phyloP scores from a whole-genome alignment of 30 jellyfish, hydroid and myxozoan genomes.

The Nemopilema nomurai region DNA sequence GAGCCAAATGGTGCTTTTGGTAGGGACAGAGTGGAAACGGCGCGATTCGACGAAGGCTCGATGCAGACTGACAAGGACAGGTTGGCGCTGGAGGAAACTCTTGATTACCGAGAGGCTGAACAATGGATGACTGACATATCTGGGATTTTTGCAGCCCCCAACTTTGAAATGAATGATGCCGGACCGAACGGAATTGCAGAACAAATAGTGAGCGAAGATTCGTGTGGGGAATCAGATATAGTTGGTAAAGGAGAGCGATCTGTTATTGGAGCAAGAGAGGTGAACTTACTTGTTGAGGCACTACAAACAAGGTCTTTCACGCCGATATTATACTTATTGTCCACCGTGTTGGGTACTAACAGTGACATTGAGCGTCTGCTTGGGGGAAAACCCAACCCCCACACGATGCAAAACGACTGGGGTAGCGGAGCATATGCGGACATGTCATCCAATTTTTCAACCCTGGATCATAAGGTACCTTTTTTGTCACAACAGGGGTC shows the following conservation, averaged over 20 bases:
- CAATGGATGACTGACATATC: not conserved
- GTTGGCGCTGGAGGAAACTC: not conserved
- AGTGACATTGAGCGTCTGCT: not conserved
- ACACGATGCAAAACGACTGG: not conserved
- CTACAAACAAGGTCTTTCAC: conserved; percentile 46
- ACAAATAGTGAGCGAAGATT: not conserved
- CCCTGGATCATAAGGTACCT: not conserved
- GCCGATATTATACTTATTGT: conserved; percentile 38
- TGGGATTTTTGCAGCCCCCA: not conserved
- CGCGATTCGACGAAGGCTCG: not conserved
- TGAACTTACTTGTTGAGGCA: conserved; percentile 49
- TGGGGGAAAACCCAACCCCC: conserved; percentile 8
- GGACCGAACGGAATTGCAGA: not conserved
- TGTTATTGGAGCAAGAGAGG: not conserved
- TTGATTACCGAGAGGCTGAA: not conserved
- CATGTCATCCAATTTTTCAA: not conserved
- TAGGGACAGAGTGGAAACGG: no score
- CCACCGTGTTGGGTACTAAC: conserved; percentile 16
- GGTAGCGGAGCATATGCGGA: not conserved
- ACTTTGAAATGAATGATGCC: not conserved
- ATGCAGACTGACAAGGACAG: not conserved
- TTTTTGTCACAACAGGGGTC: conserved; percentile 41
- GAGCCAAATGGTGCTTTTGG: no score
- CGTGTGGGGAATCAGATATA: not conserved
- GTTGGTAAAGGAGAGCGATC: not conserved